phyloP scores from a whole-genome alignment of 2,888 invertebrate species.

The Nemoura dubitans region DNA sequence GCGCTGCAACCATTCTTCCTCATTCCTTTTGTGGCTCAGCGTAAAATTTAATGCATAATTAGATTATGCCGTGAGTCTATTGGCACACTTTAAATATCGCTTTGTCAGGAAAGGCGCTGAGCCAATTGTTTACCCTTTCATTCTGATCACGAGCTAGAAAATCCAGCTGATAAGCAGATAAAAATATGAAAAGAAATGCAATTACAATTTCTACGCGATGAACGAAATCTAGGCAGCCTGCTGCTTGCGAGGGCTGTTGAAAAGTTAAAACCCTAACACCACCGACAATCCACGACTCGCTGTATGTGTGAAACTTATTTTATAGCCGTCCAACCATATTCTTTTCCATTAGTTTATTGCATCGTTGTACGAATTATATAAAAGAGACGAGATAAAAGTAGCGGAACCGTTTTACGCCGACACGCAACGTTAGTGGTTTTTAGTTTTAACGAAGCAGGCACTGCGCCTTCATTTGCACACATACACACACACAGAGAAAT shows the following conservation, averaged over 20 bases:
- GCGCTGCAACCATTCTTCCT: slow-evolving; percentile 9
- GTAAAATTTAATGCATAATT: neutral
- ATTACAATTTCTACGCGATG: neutral
- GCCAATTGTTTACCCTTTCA: slow-evolving; percentile 22
- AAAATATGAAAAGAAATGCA: neutral
- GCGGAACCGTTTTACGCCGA: neutral
- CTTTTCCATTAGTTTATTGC: slow-evolving; percentile 30
- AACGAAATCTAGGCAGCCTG: neutral
- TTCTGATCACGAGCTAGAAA: neutral
- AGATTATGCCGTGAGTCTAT: neutral
- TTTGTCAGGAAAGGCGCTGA: slow-evolving; percentile 15
- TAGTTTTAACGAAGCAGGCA: neutral
- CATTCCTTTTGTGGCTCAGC: slow-evolving; percentile 2
- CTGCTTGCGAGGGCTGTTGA: neutral
- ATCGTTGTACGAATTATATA: slow-evolving; percentile 15
- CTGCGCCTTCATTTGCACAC: neutral
- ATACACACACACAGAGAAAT: neutral
- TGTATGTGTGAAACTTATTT: neutral
- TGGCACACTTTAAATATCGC: slow-evolving; percentile 28
- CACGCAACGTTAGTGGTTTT: slow-evolving; percentile 10
- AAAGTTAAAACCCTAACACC: neutral
- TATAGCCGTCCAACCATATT: neutral
- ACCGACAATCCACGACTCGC: too few relatives aligned
- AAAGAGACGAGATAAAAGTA: neutral
- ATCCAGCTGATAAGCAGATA: neutral